These are phyloP conservation scores for Parasteatoda tepidariorum DNA, from an alignment of 1,140 invertebrate species.

Conservation along the genomic window DNA sequence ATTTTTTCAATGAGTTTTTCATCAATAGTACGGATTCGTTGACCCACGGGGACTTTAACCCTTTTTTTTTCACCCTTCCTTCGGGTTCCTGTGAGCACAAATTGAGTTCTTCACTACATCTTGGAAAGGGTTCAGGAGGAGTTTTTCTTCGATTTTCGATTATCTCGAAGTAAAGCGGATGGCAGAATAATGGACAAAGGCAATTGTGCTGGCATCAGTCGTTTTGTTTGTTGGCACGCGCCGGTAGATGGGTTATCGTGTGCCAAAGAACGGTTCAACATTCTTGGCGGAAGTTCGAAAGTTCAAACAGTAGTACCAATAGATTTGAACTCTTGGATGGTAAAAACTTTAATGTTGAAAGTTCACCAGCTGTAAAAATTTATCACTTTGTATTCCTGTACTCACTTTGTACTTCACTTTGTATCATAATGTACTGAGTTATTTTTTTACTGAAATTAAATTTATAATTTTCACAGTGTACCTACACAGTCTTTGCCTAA, in stretches of 20 bases:
- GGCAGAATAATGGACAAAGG: background rate
- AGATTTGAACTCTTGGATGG: too few relatives aligned
- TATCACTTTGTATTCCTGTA: too few relatives aligned
- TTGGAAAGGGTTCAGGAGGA: background rate
- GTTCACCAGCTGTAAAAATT: too few relatives aligned
- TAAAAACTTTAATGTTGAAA: too few relatives aligned
- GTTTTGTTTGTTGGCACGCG: background rate
- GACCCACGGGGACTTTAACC: conserved; percentile 3
- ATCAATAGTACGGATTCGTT: background rate
- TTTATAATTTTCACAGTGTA: too few relatives aligned
- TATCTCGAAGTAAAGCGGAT: background rate
- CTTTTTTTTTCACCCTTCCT: background rate
- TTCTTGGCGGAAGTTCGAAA: background rate
- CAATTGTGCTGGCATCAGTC: background rate
- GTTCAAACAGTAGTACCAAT: background rate
- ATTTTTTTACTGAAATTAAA: too few relatives aligned
- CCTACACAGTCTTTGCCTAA: too few relatives aligned
- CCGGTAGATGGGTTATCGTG: background rate
- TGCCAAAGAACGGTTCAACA: background rate
- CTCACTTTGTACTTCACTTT: too few relatives aligned
- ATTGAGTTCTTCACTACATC: background rate
- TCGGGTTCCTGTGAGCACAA: background rate
- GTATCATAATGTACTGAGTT: too few relatives aligned
- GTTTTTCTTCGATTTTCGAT: background rate
- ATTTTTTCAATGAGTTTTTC: background rate